Conservation (phyloP, 1,140 invertebrate genomes). For the Cephus cinctus region DNA sequence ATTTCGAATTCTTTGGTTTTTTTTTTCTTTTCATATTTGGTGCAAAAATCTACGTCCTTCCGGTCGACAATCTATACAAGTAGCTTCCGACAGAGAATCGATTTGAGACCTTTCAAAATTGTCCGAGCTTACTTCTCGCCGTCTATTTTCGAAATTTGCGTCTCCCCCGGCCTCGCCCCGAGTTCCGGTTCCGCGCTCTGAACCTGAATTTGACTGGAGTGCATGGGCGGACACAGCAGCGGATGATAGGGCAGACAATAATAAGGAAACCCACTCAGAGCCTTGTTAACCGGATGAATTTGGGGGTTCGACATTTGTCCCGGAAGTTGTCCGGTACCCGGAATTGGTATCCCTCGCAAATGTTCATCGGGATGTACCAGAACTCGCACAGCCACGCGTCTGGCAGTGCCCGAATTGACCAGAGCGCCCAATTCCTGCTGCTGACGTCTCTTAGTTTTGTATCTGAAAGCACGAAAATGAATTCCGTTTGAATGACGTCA, state of each 20-base stretch:
- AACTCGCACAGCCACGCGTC: slow-evolving; percentile 50
- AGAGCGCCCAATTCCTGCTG: slow-evolving; percentile 52
- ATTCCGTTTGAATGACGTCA: not conserved
- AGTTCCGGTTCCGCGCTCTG: slow-evolving; percentile 40
- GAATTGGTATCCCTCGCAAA: slow-evolving; percentile 39
- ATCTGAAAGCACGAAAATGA: slow-evolving; percentile 27
- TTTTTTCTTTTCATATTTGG: no score
- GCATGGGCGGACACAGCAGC: slow-evolving; percentile 47
- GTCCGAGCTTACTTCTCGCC: slow-evolving; percentile 33
- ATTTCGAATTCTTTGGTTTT: no score
- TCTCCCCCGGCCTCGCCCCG: slow-evolving; percentile 30
- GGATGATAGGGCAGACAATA: slow-evolving; percentile 54
- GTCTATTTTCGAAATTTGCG: slow-evolving; percentile 40
- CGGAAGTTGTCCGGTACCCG: slow-evolving; percentile 42
- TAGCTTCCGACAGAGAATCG: no score
- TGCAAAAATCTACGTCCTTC: no score
- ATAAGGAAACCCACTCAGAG: slow-evolving; percentile 50
- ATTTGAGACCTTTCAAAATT: no score
- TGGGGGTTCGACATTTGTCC: slow-evolving; percentile 43
- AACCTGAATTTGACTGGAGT: slow-evolving; percentile 45
- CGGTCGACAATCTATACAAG: no score
- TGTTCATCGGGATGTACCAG: slow-evolving; percentile 53
- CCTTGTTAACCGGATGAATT: slow-evolving; percentile 46
- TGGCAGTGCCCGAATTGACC: slow-evolving; percentile 47
- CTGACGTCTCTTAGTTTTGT: slow-evolving; percentile 53